phyloP scores from a whole-genome alignment of 2,797 vertebrate genomes.

The Acipenser oxyrinchus region DNA sequence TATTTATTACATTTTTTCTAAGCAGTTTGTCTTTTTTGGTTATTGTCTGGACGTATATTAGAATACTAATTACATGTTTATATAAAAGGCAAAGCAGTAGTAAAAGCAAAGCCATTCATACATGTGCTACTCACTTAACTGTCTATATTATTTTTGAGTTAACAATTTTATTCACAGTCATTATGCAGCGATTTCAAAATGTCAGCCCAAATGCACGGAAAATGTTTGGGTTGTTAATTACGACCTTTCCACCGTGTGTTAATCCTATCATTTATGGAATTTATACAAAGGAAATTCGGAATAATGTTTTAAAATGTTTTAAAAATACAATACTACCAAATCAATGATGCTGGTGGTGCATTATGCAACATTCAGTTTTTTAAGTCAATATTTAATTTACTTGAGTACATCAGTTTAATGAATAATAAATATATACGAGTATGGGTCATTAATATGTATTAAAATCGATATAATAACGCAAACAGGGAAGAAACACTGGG shows the following conservation, averaged over 20 bases:
- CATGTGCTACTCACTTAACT: constrained; percentile 22
- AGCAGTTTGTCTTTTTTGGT: constrained; percentile 12
- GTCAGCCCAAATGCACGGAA: constrained; percentile 14
- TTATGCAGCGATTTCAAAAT: constrained; percentile 20
- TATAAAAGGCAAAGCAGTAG: constrained; percentile 11
- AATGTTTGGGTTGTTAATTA: constrained; percentile 20
- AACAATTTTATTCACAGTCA: constrained; percentile 4
- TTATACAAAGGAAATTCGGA: constrained; percentile 24
- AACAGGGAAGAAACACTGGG: too few relatives aligned
- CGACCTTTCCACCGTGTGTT: constrained; percentile 17
- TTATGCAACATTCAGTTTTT: too few relatives aligned
- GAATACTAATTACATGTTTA: constrained; percentile 20
- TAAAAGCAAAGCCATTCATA: constrained; percentile 25
- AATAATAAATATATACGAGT: too few relatives aligned
- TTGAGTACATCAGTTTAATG: too few relatives aligned
- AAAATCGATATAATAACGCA: too few relatives aligned
- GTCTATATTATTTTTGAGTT: constrained; percentile 21
- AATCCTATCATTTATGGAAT: constrained; percentile 28
- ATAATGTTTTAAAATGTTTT: not conserved
- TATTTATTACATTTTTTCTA: constrained; percentile 13
- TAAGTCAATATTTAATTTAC: too few relatives aligned
- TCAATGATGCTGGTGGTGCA: not conserved
- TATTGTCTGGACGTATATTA: constrained; percentile 20
- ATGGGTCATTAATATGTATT: too few relatives aligned
- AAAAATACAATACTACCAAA: not conserved